These are phyloP conservation scores for Drosophila nigromelanica DNA, from an alignment of 1,140 invertebrate species.

Conservation along the genomic window DNA sequence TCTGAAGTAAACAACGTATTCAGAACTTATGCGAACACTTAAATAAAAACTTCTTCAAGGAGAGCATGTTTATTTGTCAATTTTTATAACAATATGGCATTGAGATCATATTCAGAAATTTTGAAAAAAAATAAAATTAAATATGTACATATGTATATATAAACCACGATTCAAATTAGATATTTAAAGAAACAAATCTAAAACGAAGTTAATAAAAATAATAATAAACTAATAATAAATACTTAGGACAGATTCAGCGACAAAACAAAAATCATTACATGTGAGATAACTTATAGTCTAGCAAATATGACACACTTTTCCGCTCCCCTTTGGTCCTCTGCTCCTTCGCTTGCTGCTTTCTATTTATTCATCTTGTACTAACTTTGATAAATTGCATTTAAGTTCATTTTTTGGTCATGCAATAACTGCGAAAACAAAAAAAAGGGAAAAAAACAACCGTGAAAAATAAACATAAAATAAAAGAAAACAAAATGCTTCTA, in stretches of 20 bases:
- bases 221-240: background rate
- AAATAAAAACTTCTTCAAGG: no score
- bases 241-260: no score
- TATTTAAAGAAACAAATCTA: no score
- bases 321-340: background rate
- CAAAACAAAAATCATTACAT: no score
- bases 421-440: background rate
- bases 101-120: no score
- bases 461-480: conserved; percentile 1
- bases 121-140: no score
- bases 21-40: no score
- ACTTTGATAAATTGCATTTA: conserved; percentile 45
- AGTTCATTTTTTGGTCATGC: conserved; percentile 32
- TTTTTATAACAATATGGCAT: no score
- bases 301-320: background rate
- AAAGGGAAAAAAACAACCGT: background rate
- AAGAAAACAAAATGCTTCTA: background rate
- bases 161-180: no score
- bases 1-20: no score
- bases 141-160: no score
- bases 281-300: conserved; percentile 1
- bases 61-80: no score
- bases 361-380: conserved; percentile 25
- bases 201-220: background rate
- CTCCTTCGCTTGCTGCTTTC: background rate